Conservation (phyloP, 2,888 invertebrate genomes). For the Limenitis camilla region DNA sequence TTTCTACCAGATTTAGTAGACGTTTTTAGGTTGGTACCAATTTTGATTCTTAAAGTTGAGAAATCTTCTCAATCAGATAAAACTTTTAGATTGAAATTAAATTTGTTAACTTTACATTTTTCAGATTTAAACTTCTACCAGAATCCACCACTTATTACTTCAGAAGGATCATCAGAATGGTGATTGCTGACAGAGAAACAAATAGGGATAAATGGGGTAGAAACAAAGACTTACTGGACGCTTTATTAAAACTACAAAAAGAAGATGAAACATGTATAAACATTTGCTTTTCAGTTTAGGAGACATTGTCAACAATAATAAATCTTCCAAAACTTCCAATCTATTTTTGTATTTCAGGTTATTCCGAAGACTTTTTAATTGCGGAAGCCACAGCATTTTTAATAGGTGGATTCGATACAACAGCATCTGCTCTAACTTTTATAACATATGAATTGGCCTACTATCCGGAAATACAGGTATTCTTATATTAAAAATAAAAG, state of each 20-base stretch:
- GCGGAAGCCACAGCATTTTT: conserved; percentile 25
- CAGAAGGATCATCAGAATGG: conserved; percentile 30
- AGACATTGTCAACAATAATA: background rate
- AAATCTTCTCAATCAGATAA: background rate
- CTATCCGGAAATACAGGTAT: conserved; percentile 23
- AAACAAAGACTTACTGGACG: conserved; percentile 26
- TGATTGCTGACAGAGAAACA: conserved; percentile 37
- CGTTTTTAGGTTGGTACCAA: too few species aligned
- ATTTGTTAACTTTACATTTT: background rate
- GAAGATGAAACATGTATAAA: too few species aligned
- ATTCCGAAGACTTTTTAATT: conserved; percentile 19
- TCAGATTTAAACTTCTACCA: conserved; percentile 47
- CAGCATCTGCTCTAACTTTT: conserved; percentile 17
- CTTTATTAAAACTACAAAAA: conserved; percentile 24
- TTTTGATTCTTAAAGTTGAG: background rate
- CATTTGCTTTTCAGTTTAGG: conserved; percentile 5
- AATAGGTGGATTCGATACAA: conserved; percentile 25
- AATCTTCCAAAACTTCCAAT: background rate
- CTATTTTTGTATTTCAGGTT: conserved; percentile 8
- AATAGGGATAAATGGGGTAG: conserved; percentile 1
- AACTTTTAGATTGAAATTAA: conserved; percentile 20
- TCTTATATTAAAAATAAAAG: background rate
- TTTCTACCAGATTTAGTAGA: too few species aligned
- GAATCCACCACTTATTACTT: conserved; percentile 36
- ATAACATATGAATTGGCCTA: conserved; percentile 21